Evolutionary conservation across 2,113 vertebrate genomes (phyloP), one percentile per base, ranked within the genome.

Genomic region (Crocuta crocuta): DNA sequence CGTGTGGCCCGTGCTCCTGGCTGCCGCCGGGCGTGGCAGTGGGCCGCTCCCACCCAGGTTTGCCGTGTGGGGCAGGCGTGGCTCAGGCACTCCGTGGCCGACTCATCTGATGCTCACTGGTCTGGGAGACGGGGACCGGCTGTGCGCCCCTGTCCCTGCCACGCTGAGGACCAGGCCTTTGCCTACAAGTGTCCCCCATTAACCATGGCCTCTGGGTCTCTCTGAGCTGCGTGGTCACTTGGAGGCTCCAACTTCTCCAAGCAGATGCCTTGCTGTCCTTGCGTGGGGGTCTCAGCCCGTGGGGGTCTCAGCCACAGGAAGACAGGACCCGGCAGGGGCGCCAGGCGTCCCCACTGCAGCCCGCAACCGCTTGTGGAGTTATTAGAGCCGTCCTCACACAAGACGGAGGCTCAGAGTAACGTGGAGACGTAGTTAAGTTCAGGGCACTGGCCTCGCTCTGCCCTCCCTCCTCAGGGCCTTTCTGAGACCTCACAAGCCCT

Each of bases 21-120:
- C 48, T 81, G 65, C 39, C 10, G 2, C 31, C 39, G 48, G 74
- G 76, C 0, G 0, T 6, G 74, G 98, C 98, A 98, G 98, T 98
- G 98, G 98, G 31, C 95, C 35, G 94, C 39, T 73, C 16, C n/a
- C 23, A 26, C 31, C n/a, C 31, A 7, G 35, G 13, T 7, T 43
- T 13, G 17, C 53, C 6, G 0, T 13, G 33, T 7, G 53, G 66
- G 39, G 65, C 7, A 3, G 43, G 43, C 53, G 13, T 2, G 17
- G 26, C 61, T 5, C 8, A 39, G 17, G 39, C 16, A 28, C 43
- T 83, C 53, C 16, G 65, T 24, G 16, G 43, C 55, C 55, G 74
- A 8, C 76, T 39, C 6, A 2, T 39, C 31, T 21, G 21, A 24
- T 79, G 76, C 19, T 91, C 58, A 26, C 61, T 4, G 26, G 70